These are phyloP conservation scores for Drosophila kurseongensis DNA, from an alignment of 1,140 invertebrate genomes.

Conservation along the genomic window DNA sequence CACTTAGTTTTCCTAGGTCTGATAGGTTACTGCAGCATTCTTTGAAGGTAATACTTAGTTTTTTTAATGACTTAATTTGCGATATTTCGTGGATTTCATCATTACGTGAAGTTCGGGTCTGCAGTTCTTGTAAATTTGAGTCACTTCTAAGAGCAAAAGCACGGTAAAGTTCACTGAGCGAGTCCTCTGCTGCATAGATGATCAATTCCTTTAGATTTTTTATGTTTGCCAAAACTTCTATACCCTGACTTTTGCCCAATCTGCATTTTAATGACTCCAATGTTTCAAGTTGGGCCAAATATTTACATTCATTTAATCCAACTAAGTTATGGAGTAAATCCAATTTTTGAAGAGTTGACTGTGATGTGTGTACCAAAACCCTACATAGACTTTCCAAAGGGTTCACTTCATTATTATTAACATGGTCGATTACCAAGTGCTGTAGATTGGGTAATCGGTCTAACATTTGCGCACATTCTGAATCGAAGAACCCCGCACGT, in stretches of 20 bases:
- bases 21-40: neutral
- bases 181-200: neutral
- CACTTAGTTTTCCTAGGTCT: neutral
- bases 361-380: neutral
- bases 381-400: neutral
- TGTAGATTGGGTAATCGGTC: neutral
- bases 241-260: neutral
- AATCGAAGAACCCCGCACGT: no score
- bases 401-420: neutral
- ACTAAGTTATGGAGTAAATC: neutral
- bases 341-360: neutral
- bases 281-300: neutral
- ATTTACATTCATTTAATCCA: neutral
- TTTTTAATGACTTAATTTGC: neutral
- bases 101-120: neutral
- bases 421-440: neutral
- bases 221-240: no score
- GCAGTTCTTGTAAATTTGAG: neutral
- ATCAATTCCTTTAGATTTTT: neutral
- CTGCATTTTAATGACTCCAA: neutral
- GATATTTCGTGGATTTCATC: neutral
- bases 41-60: neutral
- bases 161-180: neutral
- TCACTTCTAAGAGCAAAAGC: neutral
- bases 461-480: neutral